Evolutionary conservation across 2,113 vertebrate species (phyloP).

Genomic region (Elanoides forficatus): DNA sequence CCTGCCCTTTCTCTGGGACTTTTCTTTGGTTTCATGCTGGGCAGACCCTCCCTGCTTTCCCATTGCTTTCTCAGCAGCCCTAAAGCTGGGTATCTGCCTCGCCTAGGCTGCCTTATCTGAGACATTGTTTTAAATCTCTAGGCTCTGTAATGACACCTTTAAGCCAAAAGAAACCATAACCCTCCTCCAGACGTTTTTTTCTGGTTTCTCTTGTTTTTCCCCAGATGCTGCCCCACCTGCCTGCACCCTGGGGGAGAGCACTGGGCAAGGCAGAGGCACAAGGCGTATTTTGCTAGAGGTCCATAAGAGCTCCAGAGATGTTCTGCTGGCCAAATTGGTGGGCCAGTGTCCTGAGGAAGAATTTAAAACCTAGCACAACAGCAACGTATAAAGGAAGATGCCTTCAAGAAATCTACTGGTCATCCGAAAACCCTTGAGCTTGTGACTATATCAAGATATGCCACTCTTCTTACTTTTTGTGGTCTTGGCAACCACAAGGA

Average conservation of each 20-base stretch:
- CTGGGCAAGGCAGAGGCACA: neutral
- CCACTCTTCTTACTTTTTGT: neutral
- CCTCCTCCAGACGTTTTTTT: neutral
- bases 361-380: neutral
- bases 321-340: neutral
- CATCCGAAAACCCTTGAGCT: neutral
- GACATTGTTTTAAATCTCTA: neutral
- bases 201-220: neutral
- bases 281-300: neutral
- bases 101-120: neutral
- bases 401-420: neutral
- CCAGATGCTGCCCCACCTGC: neutral
- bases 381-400: neutral
- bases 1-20: neutral
- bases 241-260: neutral
- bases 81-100: neutral
- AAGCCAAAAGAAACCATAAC: no score
- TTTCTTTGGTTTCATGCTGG: neutral
- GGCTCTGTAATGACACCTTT: neutral
- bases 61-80: neutral
- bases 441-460: neutral
- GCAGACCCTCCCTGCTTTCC: neutral
- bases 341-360: neutral
- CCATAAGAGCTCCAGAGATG: accelerated
- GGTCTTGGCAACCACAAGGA: neutral